Conservation (phyloP, 2,888 invertebrate genomes). For the Acrobeloides nanus region DNA sequence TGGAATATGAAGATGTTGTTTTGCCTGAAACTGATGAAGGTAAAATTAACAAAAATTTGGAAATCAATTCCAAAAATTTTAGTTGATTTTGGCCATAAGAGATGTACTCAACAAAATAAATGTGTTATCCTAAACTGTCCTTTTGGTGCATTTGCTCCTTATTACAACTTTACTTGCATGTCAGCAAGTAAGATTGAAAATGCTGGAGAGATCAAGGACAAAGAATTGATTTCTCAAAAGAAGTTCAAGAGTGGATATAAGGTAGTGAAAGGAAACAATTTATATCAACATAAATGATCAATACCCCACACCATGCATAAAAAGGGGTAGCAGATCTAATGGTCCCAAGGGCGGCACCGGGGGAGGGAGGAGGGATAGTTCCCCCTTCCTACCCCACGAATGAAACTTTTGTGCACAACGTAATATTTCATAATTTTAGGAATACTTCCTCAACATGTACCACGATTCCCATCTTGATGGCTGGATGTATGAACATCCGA, state of each 20-base stretch:
- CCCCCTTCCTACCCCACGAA: neutral
- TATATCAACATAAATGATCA: too few species aligned
- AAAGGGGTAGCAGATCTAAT: too few species aligned
- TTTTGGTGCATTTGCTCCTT: conserved; percentile 26
- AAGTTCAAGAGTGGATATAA: conserved; percentile 10
- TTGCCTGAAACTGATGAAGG: conserved; percentile 13
- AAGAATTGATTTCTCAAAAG: conserved; percentile 12
- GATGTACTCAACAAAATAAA: conserved; percentile 23
- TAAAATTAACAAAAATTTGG: neutral
- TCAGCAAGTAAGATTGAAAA: conserved; percentile 29
- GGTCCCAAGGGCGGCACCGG: too few species aligned
- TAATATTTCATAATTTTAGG: conserved; percentile 25
- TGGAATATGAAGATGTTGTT: conserved; percentile 31
- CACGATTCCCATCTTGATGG: conserved; percentile 45
- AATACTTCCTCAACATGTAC: conserved; percentile 48
- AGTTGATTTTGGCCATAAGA: conserved; percentile 33
- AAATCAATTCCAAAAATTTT: conserved; percentile 3
- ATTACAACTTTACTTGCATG: conserved; percentile 32
- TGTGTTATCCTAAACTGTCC: conserved; percentile 41
- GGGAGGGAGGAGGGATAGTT: neutral
- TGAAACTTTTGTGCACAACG: too few species aligned
- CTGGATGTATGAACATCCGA: conserved; percentile 35
- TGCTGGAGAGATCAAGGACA: conserved; percentile 13
- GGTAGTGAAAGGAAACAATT: conserved; percentile 3
- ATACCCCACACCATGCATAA: too few species aligned